Evolutionary conservation across 2,888 invertebrate genomes (phyloP).

Genomic region (Hypsopygia costalis): DNA sequence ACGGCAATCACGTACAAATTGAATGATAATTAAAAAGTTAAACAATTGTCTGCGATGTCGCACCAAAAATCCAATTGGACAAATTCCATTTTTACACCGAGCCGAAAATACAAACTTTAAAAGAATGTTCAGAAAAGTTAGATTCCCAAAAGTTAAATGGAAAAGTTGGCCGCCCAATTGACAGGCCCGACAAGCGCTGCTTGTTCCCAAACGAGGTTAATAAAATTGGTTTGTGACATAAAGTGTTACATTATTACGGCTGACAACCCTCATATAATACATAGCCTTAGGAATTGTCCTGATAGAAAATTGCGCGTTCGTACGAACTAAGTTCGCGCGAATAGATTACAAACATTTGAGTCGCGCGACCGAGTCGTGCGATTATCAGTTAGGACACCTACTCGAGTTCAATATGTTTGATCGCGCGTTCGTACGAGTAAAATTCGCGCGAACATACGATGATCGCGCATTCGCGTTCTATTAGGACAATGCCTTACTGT

Average conservation of each 20-base stretch:
- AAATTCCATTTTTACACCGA: constrained; percentile 49
- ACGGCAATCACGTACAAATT: constrained; percentile 8
- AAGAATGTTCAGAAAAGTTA: constrained; percentile 60
- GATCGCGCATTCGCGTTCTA: no score
- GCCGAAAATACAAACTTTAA: constrained; percentile 45
- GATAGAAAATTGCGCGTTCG: no score
- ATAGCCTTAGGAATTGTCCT: no score
- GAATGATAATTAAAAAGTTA: constrained; percentile 10
- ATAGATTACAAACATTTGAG: no score
- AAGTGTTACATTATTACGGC: constrained; percentile 34
- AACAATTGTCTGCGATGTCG: constrained; percentile 10
- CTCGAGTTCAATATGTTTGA: no score
- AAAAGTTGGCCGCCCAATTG: constrained; percentile 71
- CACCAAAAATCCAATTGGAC: constrained; percentile 32
- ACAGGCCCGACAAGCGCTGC: constrained; percentile 53
- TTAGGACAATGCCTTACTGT: no score
- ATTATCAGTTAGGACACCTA: no score
- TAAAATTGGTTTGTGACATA: constrained; percentile 51
- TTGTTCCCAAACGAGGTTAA: constrained; percentile 43
- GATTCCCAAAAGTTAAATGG: constrained; percentile 68
- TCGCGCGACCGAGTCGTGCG: no score
- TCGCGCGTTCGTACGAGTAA: no score
- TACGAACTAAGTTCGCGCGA: no score
- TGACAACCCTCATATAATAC: constrained; percentile 32
- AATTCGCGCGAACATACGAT: no score